A percentile compares a stretch with the other conserved stretches of the same genome.
Conservation (phyloP, 2,113 vertebrate genomes). For the Lampris incognitus region DNA sequence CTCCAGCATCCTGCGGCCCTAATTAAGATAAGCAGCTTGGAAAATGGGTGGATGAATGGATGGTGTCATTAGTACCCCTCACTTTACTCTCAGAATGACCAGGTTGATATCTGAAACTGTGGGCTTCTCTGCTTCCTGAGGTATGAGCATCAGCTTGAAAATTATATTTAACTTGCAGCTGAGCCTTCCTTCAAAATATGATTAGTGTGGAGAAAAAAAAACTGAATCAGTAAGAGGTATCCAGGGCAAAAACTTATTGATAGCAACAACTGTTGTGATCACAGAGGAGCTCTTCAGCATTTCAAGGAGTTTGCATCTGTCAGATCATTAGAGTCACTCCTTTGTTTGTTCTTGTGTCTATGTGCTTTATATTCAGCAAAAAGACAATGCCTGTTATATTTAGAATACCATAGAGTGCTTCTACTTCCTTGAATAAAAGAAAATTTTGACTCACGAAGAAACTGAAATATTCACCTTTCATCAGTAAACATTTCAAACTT, state of each 20-base stretch:
- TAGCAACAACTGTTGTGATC: slow-evolving; percentile 27
- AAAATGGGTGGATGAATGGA: too few relatives aligned
- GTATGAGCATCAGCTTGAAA: slow-evolving; percentile 35
- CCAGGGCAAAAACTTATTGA: slow-evolving; percentile 52
- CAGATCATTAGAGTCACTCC: slow-evolving; percentile 42
- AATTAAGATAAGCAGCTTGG: too few relatives aligned
- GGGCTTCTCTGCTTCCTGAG: slow-evolving; percentile 40
- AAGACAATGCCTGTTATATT: slow-evolving; percentile 10
- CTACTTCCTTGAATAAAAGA: background rate
- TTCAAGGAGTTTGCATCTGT: slow-evolving; percentile 39
- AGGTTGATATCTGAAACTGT: slow-evolving; percentile 18
- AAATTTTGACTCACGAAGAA: background rate
- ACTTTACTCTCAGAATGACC: too few relatives aligned
- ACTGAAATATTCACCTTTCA: too few relatives aligned
- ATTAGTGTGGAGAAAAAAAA: slow-evolving; percentile 54
- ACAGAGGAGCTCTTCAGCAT: slow-evolving; percentile 62
- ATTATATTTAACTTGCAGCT: slow-evolving; percentile 29
- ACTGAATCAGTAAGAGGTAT: slow-evolving; percentile 51
- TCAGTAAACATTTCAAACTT: too few relatives aligned
- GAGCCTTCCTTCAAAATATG: slow-evolving; percentile 38
- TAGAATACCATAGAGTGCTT: slow-evolving; percentile 7
- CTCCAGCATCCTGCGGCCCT: too few relatives aligned
- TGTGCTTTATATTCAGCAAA: slow-evolving; percentile 10
- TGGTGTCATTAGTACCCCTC: too few relatives aligned
- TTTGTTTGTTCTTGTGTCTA: slow-evolving; percentile 27